Conservation (phyloP, 2,888 invertebrate species). For the Cheilosia pagana region DNA sequence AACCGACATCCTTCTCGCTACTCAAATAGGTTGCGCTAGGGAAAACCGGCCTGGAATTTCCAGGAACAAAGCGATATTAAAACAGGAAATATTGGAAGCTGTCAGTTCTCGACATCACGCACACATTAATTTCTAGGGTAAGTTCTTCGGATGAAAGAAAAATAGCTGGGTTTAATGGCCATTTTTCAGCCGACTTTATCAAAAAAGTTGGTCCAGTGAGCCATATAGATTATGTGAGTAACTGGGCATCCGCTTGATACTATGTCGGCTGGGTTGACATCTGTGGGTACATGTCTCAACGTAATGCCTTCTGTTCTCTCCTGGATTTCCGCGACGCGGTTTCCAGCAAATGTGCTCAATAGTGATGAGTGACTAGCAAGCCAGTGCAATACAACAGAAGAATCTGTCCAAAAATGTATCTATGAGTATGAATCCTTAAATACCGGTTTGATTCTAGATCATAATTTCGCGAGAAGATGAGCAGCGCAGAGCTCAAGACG, state of each 20-base stretch:
- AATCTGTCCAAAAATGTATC: slow-evolving; percentile 1
- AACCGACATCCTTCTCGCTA: too few relatives aligned
- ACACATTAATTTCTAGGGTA: slow-evolving; percentile 49
- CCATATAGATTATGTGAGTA: slow-evolving; percentile 33
- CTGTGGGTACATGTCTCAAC: slow-evolving; percentile 10
- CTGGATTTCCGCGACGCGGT: neutral
- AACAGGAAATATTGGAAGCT: too few relatives aligned
- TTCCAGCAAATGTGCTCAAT: slow-evolving; percentile 1
- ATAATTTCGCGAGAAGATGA: neutral
- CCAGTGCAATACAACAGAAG: slow-evolving; percentile 4
- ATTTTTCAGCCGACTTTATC: slow-evolving; percentile 67
- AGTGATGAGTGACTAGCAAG: neutral
- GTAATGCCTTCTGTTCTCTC: neutral
- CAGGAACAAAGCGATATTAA: too few relatives aligned
- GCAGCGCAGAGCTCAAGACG: slow-evolving; percentile 8
- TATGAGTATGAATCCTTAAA: neutral
- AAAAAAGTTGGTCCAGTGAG: slow-evolving; percentile 44
- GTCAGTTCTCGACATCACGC: too few relatives aligned
- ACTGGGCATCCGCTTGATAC: slow-evolving; percentile 15
- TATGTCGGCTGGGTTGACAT: neutral
- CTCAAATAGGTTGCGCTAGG: too few relatives aligned
- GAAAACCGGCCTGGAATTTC: too few relatives aligned
- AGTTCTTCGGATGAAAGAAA: slow-evolving; percentile 36
- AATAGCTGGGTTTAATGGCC: slow-evolving; percentile 58
- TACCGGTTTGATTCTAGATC: too few relatives aligned